Evolutionary conservation across 1,140 invertebrate genomes (phyloP).

Genomic region (Papilio helenus): DNA sequence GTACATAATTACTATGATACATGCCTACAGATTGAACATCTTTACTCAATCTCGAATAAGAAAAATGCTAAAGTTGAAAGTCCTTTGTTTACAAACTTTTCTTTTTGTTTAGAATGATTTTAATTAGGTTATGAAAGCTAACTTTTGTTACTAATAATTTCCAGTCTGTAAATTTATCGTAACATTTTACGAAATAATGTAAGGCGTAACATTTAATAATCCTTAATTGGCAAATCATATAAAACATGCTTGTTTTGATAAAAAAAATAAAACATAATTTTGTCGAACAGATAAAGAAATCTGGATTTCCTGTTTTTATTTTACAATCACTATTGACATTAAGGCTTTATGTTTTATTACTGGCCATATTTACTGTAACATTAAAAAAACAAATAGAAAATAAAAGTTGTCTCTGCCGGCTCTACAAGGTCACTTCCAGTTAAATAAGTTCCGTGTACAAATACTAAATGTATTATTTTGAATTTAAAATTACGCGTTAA

Average conservation of each 20-base stretch:
- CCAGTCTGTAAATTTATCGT: background rate
- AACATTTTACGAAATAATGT: background rate
- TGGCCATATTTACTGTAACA: background rate
- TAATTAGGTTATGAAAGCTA: background rate
- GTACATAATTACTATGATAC: background rate
- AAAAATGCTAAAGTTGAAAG: background rate
- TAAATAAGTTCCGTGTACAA: background rate
- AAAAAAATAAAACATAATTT: slow-evolving; percentile 4
- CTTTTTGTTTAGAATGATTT: background rate
- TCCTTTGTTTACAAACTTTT: background rate
- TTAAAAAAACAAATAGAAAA: slow-evolving; percentile 11
- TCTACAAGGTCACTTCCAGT: slow-evolving; percentile 4
- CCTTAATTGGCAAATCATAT: background rate
- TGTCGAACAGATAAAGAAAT: background rate
- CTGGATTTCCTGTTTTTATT: slow-evolving; percentile 14
- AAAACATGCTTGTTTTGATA: background rate
- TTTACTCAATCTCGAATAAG: background rate
- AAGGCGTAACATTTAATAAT: background rate
- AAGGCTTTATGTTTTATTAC: background rate
- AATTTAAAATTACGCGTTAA: background rate
- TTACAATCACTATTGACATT: slow-evolving; percentile 16
- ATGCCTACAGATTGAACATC: background rate
- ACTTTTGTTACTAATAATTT: background rate
- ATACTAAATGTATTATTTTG: slow-evolving; percentile 13
- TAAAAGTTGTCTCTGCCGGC: slow-evolving; percentile 20